These are phyloP conservation scores for Cygnus atratus DNA, from an alignment of 2,113 vertebrate species.

Conservation along the genomic window DNA sequence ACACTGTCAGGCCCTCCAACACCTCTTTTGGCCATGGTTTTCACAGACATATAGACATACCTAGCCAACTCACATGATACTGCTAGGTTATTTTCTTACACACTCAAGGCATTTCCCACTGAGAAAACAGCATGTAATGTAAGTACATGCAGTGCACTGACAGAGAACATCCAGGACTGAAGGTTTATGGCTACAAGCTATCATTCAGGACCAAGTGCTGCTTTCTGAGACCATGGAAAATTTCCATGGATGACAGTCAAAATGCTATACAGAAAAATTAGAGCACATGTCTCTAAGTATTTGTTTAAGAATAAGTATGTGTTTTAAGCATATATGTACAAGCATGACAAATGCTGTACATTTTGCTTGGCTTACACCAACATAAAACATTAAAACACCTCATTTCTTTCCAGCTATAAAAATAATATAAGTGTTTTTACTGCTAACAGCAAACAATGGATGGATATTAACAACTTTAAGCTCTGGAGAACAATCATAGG, in stretches of 20 bases:
- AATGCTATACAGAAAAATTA: fast-evolving
- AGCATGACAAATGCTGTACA: not conserved
- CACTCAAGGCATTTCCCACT: not conserved
- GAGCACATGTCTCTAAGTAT: not conserved
- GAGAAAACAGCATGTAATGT: not conserved
- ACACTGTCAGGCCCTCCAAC: not conserved
- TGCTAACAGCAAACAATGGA: constrained; percentile 11
- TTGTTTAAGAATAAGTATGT: not conserved
- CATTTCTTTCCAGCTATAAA: not conserved
- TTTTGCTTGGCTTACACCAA: not conserved
- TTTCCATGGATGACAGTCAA: not conserved
- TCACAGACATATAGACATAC: not conserved
- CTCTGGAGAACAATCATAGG: not conserved
- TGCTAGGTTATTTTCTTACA: not conserved
- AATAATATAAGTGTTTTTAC: not conserved
- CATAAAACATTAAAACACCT: not conserved
- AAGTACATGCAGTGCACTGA: fast-evolving
- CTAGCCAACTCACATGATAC: not conserved
- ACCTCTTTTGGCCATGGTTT: not conserved
- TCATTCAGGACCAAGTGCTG: not conserved
- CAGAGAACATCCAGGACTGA: not conserved
- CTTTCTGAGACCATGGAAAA: not conserved
- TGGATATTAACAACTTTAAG: constrained; percentile 27
- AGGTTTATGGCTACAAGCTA: not conserved
- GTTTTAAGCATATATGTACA: not conserved